Evolutionary conservation across 2,113 vertebrate species (phyloP), one percentile per base, ranked within the genome.

Genomic region (Pristiophorus japonicus): DNA sequence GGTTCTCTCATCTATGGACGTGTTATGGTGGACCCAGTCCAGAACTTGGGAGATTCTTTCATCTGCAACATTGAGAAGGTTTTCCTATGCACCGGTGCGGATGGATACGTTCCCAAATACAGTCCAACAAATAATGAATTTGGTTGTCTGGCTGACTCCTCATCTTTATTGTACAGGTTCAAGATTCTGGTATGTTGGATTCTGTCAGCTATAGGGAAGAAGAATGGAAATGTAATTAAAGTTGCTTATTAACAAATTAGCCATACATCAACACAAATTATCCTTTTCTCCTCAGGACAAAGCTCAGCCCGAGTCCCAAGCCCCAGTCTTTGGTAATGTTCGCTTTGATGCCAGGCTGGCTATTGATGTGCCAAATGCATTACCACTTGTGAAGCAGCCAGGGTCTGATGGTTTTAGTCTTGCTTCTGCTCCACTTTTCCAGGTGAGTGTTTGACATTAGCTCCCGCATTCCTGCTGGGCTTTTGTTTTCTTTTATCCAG

Each of bases 1-100:
- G 98, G 97, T 42, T 97, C 98, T 67, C 96, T 96, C 2, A 98
- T 98, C 96, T 98, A 96, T 0, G 97, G 97, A 0, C 96, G 96
- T 38, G 97, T 98, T 95, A 98, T 98, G 97, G 97, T 98, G 96
- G 98, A 98, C 96, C 97, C 98, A 6, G 97, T 98, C 96, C 98
- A 98, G 97, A 98, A 98, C 96, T 97, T 98, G 10, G 97, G 97
- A 0, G 97, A 97, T 92, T 98, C 98, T 16, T 98, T 98, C 96
- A 97, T 96, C 96, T 98, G 98, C 96, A 97, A 94, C 96, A 98
- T 97, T 0, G 97, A 98, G 96, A 98, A 98, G 96, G 97, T 98
- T 75, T 98, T 99, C 96, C 97, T 98, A 73, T 98, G 98, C 96
- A 97, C 98, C 0, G 98, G 97, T 27, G 97, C 97, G 0, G 97